These are phyloP conservation scores for Drosophila trapezifrons DNA, from an alignment of 1,140 invertebrate genomes.

Conservation along the genomic window DNA sequence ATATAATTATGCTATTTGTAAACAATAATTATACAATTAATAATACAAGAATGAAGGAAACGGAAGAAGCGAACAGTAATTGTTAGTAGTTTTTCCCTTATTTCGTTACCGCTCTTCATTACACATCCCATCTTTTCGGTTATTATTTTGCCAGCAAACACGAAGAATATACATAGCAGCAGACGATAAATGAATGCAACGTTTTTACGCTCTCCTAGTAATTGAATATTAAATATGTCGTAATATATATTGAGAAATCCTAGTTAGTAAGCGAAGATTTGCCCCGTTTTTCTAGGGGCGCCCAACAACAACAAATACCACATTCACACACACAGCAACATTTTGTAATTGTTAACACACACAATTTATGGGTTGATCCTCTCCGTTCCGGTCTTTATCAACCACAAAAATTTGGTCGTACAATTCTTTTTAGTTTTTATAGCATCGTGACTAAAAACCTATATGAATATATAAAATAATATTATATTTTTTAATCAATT, in stretches of 20 bases:
- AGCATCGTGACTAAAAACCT: conserved; percentile 50
- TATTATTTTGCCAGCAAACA: conserved; percentile 32
- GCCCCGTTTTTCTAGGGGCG: conserved; percentile 61
- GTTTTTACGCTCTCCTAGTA: conserved; percentile 75
- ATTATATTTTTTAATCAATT: conserved; percentile 75
- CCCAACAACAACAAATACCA: conserved; percentile 12
- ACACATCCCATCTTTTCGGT: conserved; percentile 36
- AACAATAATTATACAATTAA: conserved; percentile 75
- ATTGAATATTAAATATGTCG: conserved; percentile 66
- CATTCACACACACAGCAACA: conserved; percentile 14
- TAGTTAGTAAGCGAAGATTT: conserved; percentile 47
- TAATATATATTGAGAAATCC: conserved; percentile 44
- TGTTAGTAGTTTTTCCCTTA: conserved; percentile 62
- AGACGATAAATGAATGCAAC: conserved; percentile 55
- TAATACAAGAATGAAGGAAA: conserved; percentile 61
- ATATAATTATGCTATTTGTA: conserved; percentile 74
- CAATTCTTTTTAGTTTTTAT: conserved; percentile 48
- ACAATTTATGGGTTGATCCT: conserved; percentile 17
- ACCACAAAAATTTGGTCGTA: conserved; percentile 35
- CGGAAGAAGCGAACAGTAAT: conserved; percentile 52
- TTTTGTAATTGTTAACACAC: conserved; percentile 42
- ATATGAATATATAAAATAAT: conserved; percentile 34
- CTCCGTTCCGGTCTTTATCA: conserved; percentile 23
- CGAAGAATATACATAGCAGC: conserved; percentile 23
- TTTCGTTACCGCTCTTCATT: conserved; percentile 57